Base-by-base conservation (phyloP, 2,888 invertebrate species). In the Vesta saturnalis region DNA sequence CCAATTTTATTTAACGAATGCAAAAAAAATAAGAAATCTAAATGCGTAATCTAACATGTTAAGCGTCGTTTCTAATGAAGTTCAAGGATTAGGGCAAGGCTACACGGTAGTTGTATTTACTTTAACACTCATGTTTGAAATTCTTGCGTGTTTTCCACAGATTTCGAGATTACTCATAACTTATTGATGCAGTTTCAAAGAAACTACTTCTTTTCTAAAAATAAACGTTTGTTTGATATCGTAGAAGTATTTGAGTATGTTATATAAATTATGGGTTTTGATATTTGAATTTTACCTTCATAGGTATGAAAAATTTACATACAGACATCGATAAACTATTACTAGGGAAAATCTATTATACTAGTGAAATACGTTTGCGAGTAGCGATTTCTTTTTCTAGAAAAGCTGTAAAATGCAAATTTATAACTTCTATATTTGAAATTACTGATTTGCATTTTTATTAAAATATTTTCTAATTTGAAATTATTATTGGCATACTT, bases 1-100 rank as follows among this genome's bases (percentile, higher is more conserved):
- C n/a, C n/a, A n/a, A 19, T 49, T 10, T 49, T 8, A 39, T 8
- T 39, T 39, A 39, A 39, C 39, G 39, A 56, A 56, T 22, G 21
- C 8, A 23, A 22, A 15, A 55, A 55, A 30, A 56, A 56, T 56
- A 19, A 12, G 21, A 52, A 52, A 52, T 52, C 19, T 52, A 10
- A 16, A 19, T 19, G 12, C 19, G 19, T 30, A 56, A 56, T 35
- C 56, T 56, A 59, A 39, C 23, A 18, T 59, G 64, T 64, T 43
- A 23, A 23, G 35, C 16, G 47, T 54, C 43, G n/a, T 21, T n/a
- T 21, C 55, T 46, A 22, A 57, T 39, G 66, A 67, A 67, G 61
- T 67, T 67, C 61, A 67, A 67, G 66, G 56, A 67, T 67, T 61
- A 23, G 66, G 61, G 21, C 66, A 67, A 67, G 66, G 66, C 49